These are phyloP conservation scores for Aleiodes sp. DNA, from an alignment of 1,140 invertebrate species.

Conservation along the genomic window DNA sequence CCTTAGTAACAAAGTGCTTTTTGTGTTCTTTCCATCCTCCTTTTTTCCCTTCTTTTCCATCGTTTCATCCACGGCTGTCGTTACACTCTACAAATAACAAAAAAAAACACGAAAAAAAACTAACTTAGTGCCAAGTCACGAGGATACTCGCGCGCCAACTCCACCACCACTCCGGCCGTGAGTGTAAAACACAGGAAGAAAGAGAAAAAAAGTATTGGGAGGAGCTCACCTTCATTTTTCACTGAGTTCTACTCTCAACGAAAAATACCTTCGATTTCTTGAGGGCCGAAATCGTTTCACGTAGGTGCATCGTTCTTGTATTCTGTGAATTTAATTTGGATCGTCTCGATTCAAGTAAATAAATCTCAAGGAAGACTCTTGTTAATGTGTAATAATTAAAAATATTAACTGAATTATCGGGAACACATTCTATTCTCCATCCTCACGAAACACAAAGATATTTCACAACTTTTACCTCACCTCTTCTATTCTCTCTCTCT, in stretches of 20 bases:
- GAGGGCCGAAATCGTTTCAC: too few relatives aligned
- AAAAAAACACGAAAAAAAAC: background rate
- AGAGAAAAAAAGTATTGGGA: background rate
- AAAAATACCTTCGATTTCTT: too few relatives aligned
- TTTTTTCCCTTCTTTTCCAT: background rate
- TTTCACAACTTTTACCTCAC: background rate
- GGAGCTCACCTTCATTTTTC: constrained; percentile 6
- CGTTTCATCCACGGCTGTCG: background rate
- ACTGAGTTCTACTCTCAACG: background rate
- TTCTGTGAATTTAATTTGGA: too few relatives aligned
- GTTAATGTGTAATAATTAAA: too few relatives aligned
- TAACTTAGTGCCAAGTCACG: constrained; percentile 48
- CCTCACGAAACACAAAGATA: background rate
- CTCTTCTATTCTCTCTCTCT: background rate
- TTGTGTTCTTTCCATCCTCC: constrained; percentile 41
- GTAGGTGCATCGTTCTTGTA: too few relatives aligned
- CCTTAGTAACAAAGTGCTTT: constrained; percentile 56
- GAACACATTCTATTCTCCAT: background rate
- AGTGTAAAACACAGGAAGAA: too few relatives aligned
- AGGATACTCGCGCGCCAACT: constrained; percentile 24
- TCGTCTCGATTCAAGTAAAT: too few relatives aligned
- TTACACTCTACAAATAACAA: background rate
- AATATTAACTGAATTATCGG: background rate
- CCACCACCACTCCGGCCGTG: too few relatives aligned
- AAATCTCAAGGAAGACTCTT: too few relatives aligned